Conservation (phyloP, 2,888 invertebrate species). For the Agonopterix subpropinquella region DNA sequence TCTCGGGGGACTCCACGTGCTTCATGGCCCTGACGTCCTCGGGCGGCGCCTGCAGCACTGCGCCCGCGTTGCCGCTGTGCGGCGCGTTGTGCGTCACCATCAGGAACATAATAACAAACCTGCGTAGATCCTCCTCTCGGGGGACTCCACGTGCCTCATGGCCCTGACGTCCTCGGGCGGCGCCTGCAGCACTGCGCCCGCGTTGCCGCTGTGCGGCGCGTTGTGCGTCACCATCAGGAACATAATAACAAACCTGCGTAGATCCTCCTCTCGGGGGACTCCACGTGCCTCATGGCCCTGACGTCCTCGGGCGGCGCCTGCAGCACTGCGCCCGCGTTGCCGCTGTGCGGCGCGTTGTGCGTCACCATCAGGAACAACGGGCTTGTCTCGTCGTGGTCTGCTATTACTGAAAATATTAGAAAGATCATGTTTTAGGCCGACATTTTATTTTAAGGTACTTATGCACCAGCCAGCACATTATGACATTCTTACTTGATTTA, state of each 20-base stretch:
- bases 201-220: constrained; percentile 86
- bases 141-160: constrained; percentile 76
- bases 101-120: constrained; percentile 58
- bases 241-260: constrained; percentile 81
- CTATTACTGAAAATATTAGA: constrained; percentile 62
- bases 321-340: constrained; percentile 80
- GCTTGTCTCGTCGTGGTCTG: constrained; percentile 65
- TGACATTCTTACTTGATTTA: constrained; percentile 49
- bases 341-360: constrained; percentile 88
- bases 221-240: constrained; percentile 87
- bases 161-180: constrained; percentile 80
- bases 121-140: constrained; percentile 81
- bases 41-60: too few species aligned
- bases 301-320: constrained; percentile 84
- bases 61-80: too few species aligned
- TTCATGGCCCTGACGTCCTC: too few species aligned
- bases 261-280: constrained; percentile 79
- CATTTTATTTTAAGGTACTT: too few species aligned
- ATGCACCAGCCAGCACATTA: too few species aligned
- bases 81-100: too few species aligned
- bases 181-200: constrained; percentile 82
- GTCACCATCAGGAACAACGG: constrained; percentile 88
- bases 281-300: constrained; percentile 80
- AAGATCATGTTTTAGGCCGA: too few species aligned
- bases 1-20: too few species aligned